A percentile compares a stretch with the other conserved stretches of the same genome.
phyloP scores from a whole-genome alignment of 1,140 invertebrate species.

The Drosophila bocqueti region DNA sequence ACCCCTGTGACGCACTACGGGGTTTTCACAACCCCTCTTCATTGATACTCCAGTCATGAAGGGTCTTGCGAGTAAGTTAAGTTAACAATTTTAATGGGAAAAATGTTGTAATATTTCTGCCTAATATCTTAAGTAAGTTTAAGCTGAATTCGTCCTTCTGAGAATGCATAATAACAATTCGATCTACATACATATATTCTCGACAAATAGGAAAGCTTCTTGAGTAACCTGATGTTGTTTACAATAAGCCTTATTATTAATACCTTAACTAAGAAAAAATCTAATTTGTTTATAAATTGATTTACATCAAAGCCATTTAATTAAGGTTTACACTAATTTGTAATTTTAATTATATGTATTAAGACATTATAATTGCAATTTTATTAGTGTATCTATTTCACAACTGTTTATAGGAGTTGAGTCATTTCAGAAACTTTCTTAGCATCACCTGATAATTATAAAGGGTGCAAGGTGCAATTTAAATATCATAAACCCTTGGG shows the following conservation, averaged over 20 bases:
- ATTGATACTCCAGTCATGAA: background rate
- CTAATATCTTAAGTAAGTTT: background rate
- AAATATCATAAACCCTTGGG: background rate
- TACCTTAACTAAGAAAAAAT: too few relatives aligned
- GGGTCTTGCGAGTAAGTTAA: background rate
- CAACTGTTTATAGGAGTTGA: background rate
- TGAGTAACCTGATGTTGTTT: too few relatives aligned
- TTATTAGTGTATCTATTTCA: background rate
- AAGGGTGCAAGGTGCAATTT: background rate
- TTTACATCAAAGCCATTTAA: too few relatives aligned
- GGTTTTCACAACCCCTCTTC: slow-evolving; percentile 7
- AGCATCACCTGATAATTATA: background rate
- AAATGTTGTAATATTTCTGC: background rate
- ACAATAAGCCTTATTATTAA: too few relatives aligned
- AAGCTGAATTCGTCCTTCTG: too few relatives aligned
- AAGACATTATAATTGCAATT: too few relatives aligned
- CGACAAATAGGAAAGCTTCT: too few relatives aligned
- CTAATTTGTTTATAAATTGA: too few relatives aligned
- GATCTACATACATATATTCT: too few relatives aligned
- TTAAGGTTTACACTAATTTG: too few relatives aligned
- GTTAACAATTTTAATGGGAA: background rate
- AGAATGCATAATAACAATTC: too few relatives aligned
- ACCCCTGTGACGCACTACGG: slow-evolving; percentile 17
- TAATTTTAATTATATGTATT: background rate
- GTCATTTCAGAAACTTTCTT: too few relatives aligned